phyloP scores from a whole-genome alignment of 2,888 invertebrate species.

The Macrosoma leucophasiata region DNA sequence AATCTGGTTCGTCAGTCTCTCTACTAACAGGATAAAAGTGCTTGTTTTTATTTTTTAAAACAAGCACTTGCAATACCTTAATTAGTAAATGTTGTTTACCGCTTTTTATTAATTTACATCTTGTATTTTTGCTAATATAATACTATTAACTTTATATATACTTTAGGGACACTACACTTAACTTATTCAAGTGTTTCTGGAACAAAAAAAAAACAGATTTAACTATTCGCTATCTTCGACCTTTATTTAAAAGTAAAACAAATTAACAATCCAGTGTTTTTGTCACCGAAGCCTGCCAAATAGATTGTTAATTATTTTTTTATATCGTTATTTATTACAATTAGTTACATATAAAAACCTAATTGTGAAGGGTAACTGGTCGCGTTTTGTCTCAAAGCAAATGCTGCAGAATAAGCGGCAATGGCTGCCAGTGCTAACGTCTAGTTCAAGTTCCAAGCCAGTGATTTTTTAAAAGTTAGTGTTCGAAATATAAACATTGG shows the following conservation, averaged over 20 bases:
- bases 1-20: no score
- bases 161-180: no score
- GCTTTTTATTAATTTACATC: no score
- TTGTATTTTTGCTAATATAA: no score
- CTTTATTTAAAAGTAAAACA: conserved; percentile 10
- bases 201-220: conserved; percentile 6
- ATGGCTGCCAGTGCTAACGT: conserved; percentile 39
- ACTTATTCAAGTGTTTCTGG: no score
- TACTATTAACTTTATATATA: no score
- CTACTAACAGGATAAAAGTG: no score
- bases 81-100: no score
- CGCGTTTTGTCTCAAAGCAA: conserved; percentile 14
- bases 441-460: conserved; percentile 7
- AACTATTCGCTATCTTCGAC: conserved; percentile 4
- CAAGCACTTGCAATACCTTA: no score
- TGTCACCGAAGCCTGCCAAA: conserved; percentile 4
- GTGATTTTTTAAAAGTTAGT: conserved; percentile 13
- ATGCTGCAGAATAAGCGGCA: conserved; percentile 37
- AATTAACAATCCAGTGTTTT: conserved; percentile 5
- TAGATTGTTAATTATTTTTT: conserved; percentile 25
- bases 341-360: conserved; percentile 31
- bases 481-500: conserved; percentile 17
- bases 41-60: no score
- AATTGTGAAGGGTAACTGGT: conserved; percentile 47
- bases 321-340: conserved; percentile 18